These are phyloP conservation scores for Nyctibius grandis DNA, from an alignment of 2,797 vertebrate genomes.

Conservation along the genomic window DNA sequence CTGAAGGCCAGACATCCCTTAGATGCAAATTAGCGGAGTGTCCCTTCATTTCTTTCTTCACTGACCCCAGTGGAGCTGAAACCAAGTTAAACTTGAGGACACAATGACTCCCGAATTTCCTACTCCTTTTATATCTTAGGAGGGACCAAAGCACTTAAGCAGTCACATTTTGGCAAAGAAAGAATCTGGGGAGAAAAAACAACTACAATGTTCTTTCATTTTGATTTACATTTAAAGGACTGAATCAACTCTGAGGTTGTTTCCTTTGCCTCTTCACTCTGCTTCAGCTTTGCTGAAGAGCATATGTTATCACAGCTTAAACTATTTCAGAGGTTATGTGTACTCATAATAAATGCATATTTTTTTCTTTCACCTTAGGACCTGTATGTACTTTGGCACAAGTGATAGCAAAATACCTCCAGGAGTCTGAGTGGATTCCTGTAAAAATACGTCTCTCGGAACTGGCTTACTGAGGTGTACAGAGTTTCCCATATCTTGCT, in stretches of 20 bases:
- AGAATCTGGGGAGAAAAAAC: neutral
- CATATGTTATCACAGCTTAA: neutral
- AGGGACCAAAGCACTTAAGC: neutral
- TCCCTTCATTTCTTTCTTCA: neutral
- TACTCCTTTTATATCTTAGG: neutral
- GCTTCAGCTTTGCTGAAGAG: neutral
- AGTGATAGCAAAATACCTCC: neutral
- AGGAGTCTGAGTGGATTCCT: neutral
- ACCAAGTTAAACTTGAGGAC: neutral
- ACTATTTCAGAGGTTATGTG: neutral
- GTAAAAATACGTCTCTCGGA: neutral
- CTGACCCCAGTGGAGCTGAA: neutral
- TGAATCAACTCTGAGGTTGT: neutral
- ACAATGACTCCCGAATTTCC: neutral
- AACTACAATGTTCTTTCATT: neutral
- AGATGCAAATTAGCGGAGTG: neutral
- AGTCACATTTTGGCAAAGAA: neutral
- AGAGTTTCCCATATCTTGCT: neutral
- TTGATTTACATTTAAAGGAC: neutral
- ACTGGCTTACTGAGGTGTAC: neutral
- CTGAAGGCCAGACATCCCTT: neutral
- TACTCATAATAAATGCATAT: slow-evolving; percentile 8
- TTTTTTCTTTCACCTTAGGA: slow-evolving; percentile 29
- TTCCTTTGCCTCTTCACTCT: neutral
- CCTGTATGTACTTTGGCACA: neutral